These are phyloP conservation scores for Thalassoma bifasciatum DNA, from an alignment of 2,113 vertebrate genomes.

Conservation along the genomic window DNA sequence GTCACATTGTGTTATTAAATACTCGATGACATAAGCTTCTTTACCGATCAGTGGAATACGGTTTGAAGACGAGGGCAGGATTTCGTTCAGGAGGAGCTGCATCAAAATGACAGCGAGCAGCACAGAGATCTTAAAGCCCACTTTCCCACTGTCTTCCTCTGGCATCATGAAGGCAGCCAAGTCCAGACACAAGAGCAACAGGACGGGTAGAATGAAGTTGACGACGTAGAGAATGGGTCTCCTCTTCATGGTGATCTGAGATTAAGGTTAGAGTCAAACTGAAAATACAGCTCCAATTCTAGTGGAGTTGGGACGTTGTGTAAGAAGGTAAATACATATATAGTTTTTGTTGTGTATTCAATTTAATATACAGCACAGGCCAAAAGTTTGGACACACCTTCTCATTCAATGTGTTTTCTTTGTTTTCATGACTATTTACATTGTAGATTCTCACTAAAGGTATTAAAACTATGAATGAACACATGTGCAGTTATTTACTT, in stretches of 20 bases:
- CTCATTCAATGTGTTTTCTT: too few relatives aligned
- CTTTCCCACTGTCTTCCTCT: slow-evolving; percentile 80
- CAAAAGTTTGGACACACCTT: too few relatives aligned
- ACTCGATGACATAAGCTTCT: not conserved
- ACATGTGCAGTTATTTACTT: too few relatives aligned
- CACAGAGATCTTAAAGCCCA: slow-evolving; percentile 78
- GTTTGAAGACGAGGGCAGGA: slow-evolving; percentile 74
- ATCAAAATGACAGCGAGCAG: slow-evolving; percentile 79
- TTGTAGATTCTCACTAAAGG: too few relatives aligned
- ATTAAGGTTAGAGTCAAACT: not conserved
- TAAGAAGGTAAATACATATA: too few relatives aligned
- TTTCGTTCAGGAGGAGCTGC: slow-evolving; percentile 80
- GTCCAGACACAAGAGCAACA: slow-evolving; percentile 83
- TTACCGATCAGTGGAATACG: slow-evolving; percentile 77
- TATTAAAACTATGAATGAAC: too few relatives aligned
- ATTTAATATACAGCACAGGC: too few relatives aligned
- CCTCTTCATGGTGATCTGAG: slow-evolving; percentile 82
- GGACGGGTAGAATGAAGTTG: slow-evolving; percentile 83
- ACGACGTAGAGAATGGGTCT: slow-evolving; percentile 79
- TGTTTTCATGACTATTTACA: too few relatives aligned
- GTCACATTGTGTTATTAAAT: too few relatives aligned
- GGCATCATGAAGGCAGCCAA: slow-evolving; percentile 83
- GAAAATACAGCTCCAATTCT: too few relatives aligned
- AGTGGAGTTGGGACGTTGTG: too few relatives aligned
- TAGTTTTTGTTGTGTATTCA: too few relatives aligned